Base-by-base conservation (phyloP, 2,888 invertebrate species). In the Silvanus unidentatus region DNA sequence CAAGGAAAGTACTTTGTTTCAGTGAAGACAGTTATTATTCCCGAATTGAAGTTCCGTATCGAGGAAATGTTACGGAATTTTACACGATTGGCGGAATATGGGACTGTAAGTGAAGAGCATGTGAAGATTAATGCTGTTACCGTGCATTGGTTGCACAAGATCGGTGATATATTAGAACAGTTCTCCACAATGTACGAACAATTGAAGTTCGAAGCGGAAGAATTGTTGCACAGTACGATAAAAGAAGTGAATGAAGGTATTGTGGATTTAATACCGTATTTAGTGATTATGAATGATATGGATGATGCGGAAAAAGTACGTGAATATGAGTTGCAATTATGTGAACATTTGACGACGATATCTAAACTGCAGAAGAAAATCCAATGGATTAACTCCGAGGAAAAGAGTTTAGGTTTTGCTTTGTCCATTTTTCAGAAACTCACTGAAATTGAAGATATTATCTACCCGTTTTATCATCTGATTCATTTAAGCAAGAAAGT, bases 381-480 rank as follows among this genome's bases (percentile, higher is more conserved):
- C 12, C 69, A 73, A 3, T 93, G 91, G 91, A 92, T 95, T 40
- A 93, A 95, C 70, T 81, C 84, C 56, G 95, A 96, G 74, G 94
- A 96, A 73, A 72, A 74, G 2, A 80, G 92, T 9, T 88, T 94
- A 61, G 90, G 92, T 64, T 88, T 90, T 64, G 86, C 88, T 1
- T 67, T 82, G 39, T 82, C 87, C 0, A 70, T 72, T 11, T 96
- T 89, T 72, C 80, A 85, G 0, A 86, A 86, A 44, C 78, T 94
- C 41, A 85, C 85, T 50, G 88, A 91, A 58, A 73, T 94, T 30
- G 86, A 86, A 61, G 77, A 78, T 12, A 81, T 79, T 57, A 75
- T 87, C 22, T 74, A 82, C 63, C 86, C 86, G 0, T 88, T 86
- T 67, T 79, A 86, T 42, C 75, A 72, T 30, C 72, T 89, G 2